Evolutionary conservation across 2,797 vertebrate genomes (phyloP).

Genomic region (Chelon auratus): DNA sequence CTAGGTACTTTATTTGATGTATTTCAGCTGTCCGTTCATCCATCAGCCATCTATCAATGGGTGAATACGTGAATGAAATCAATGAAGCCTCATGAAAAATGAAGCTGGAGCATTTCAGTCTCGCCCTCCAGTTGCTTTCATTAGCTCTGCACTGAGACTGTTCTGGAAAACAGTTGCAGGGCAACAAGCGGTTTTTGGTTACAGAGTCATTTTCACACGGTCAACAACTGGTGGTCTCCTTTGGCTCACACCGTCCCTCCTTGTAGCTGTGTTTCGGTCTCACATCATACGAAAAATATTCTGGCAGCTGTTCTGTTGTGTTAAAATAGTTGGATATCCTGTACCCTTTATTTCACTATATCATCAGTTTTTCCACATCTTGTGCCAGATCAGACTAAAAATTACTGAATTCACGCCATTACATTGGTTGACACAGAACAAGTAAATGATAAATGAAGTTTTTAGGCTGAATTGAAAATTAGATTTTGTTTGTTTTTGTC

Average conservation of each 20-base stretch:
- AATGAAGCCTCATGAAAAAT: neutral
- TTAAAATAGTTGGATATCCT: slow-evolving; percentile 39
- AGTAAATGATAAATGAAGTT: neutral
- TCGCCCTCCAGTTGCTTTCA: slow-evolving; percentile 18
- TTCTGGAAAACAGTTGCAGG: slow-evolving; percentile 58
- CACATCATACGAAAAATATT: slow-evolving; percentile 43
- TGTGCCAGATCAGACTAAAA: too few relatives aligned
- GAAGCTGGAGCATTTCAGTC: neutral
- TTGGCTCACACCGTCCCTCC: slow-evolving; percentile 18
- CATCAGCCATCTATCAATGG: slow-evolving; percentile 24
- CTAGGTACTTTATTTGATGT: slow-evolving; percentile 24
- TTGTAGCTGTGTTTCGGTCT: slow-evolving; percentile 16
- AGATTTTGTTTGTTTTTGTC: neutral
- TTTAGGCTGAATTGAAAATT: neutral
- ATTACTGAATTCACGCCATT: too few relatives aligned
- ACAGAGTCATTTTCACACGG: slow-evolving; percentile 65
- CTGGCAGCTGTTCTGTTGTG: slow-evolving; percentile 33
- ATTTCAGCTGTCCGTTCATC: slow-evolving; percentile 29
- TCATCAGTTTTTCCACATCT: neutral
- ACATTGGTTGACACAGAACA: too few relatives aligned
- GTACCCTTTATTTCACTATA: slow-evolving; percentile 16
- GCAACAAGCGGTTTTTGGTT: slow-evolving; percentile 58
- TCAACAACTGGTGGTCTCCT: slow-evolving; percentile 53
- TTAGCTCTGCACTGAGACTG: slow-evolving; percentile 30
- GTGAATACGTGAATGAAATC: slow-evolving; percentile 36